A percentile compares a stretch with the other conserved stretches of the same genome.
These are phyloP conservation scores for Danaus plexippus DNA, from an alignment of 1,140 invertebrate species.

Conservation along the genomic window DNA sequence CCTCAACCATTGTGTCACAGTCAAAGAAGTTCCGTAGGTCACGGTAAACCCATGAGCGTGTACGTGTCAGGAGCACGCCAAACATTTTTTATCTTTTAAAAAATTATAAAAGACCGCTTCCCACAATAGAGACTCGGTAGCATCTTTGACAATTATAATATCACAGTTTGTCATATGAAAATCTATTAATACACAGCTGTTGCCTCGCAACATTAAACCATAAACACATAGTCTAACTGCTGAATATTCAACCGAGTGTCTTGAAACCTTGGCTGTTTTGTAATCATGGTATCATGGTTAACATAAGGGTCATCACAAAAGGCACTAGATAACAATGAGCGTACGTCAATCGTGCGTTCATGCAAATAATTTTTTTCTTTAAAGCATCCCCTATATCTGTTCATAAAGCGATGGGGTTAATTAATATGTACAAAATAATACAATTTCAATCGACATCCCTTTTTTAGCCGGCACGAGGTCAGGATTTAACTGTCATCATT, in stretches of 20 bases:
- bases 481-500: constrained; percentile 60
- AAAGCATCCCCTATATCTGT: constrained; percentile 67
- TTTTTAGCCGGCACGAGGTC: constrained; percentile 63
- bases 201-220: constrained; percentile 39
- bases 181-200: constrained; percentile 33
- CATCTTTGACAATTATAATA: constrained; percentile 72
- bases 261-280: constrained; percentile 36
- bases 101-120: constrained; percentile 64
- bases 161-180: constrained; percentile 35
- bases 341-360: constrained; percentile 69
- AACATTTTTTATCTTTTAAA: constrained; percentile 71
- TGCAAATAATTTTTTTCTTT: constrained; percentile 69
- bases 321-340: constrained; percentile 66
- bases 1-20: constrained; percentile 63
- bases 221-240: constrained; percentile 34
- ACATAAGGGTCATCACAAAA: constrained; percentile 71
- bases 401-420: constrained; percentile 65
- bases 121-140: constrained; percentile 67
- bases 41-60: constrained; percentile 56
- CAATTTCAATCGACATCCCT: constrained; percentile 65
- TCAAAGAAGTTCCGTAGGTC: constrained; percentile 70
- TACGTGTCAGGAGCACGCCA: constrained; percentile 69
- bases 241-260: constrained; percentile 34
- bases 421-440: constrained; percentile 69
- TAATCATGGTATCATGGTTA: constrained; percentile 41